Conservation (phyloP, 2,113 vertebrate species). For the Thymallus thymallus region DNA sequence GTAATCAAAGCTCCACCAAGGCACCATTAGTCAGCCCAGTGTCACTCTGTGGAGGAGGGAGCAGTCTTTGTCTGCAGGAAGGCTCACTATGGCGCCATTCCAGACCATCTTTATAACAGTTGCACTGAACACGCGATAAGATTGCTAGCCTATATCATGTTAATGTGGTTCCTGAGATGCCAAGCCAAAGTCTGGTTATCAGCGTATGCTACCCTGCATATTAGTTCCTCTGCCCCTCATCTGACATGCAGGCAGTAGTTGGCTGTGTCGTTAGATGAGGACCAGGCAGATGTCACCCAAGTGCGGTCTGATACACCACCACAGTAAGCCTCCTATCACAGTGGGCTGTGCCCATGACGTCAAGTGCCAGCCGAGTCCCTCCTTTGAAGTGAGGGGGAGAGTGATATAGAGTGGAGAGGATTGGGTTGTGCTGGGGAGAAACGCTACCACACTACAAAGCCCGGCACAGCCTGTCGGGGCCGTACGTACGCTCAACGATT, state of each 20-base stretch:
- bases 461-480: conserved; percentile 50
- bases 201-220: neutral
- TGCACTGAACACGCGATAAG: too few relatives aligned
- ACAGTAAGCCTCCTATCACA: conserved; percentile 16
- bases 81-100: neutral
- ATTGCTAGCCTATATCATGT: too few relatives aligned
- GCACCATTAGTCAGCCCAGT: conserved; percentile 37
- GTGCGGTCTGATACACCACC: conserved; percentile 15
- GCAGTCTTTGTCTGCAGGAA: conserved; percentile 4
- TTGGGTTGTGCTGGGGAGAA: conserved; percentile 44
- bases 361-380: conserved; percentile 11
- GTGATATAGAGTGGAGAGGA: conserved; percentile 41
- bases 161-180: too few relatives aligned
- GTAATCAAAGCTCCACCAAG: conserved; percentile 44
- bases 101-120: neutral
- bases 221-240: conserved; percentile 14
- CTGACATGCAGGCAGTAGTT: neutral
- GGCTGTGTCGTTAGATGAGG: conserved; percentile 21
- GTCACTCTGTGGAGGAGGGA: conserved; percentile 11
- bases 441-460: conserved; percentile 65
- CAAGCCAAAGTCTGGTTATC: neutral
- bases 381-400: conserved; percentile 58
- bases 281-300: conserved; percentile 35
- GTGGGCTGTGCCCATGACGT: conserved; percentile 36
- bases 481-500: conserved; percentile 50